phyloP scores from a whole-genome alignment of 2,113 vertebrate species.

The Cyprinus carpio region DNA sequence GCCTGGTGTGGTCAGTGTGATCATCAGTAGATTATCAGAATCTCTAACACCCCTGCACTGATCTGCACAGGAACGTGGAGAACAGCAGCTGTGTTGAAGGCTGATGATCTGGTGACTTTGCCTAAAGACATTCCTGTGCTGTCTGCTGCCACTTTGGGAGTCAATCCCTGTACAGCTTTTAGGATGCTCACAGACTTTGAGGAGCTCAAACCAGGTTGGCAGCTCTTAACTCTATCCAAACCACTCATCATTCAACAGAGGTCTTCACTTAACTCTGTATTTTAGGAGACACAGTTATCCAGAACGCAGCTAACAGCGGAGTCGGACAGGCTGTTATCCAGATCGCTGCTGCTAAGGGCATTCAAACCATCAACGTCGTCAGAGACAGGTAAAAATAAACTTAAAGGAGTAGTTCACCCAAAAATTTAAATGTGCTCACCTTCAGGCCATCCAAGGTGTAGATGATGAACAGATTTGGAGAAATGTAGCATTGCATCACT shows the following conservation, averaged over 20 bases:
- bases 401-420: no score
- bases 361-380: conserved; percentile 90
- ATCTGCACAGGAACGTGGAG: conserved; percentile 85
- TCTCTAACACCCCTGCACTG: not conserved
- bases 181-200: conserved; percentile 91
- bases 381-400: conserved; percentile 82
- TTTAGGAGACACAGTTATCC: conserved; percentile 90
- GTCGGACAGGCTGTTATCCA: conserved; percentile 97
- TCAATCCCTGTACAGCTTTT: conserved; percentile 94
- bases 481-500: no score
- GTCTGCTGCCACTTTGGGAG: conserved; percentile 85
- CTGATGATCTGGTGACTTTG: conserved; percentile 76
- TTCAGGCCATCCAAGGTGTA: no score
- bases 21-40: not conserved
- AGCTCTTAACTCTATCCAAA: not conserved
- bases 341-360: conserved; percentile 84
- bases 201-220: conserved; percentile 81
- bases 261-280: not conserved
- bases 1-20: not conserved
- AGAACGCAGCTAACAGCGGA: conserved; percentile 94
- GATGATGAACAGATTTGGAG: no score
- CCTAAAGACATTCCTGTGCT: conserved; percentile 83
- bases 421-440: no score
- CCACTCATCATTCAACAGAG: not conserved
- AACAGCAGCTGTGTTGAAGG: conserved; percentile 77